phyloP scores from a whole-genome alignment of 1,140 invertebrate species.

The Drosophila leontia region DNA sequence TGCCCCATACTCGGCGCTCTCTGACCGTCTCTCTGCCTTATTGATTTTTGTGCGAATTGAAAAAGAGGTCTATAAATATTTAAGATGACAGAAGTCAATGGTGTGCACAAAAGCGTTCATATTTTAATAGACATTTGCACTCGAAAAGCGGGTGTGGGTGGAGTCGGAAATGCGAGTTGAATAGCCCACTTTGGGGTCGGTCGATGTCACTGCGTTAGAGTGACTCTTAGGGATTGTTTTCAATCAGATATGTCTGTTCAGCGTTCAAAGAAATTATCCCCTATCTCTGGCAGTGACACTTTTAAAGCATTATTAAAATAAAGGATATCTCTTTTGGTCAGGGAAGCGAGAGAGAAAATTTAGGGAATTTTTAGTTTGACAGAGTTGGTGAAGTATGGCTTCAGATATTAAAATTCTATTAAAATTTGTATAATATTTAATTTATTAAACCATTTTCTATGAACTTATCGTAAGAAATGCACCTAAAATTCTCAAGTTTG shows the following conservation, averaged over 20 bases:
- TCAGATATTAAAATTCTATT: neutral
- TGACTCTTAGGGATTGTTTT: slow-evolving; percentile 12
- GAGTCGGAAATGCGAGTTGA: slow-evolving; percentile 11
- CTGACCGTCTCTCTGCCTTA: slow-evolving; percentile 12
- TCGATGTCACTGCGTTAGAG: neutral
- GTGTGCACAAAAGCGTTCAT: slow-evolving; percentile 48
- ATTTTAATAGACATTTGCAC: slow-evolving; percentile 50
- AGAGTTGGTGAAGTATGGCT: neutral
- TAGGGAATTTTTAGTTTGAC: neutral
- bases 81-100: slow-evolving; percentile 61
- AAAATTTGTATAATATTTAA: neutral
- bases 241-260: neutral
- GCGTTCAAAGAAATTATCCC: neutral
- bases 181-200: slow-evolving; percentile 3
- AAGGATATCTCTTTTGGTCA: neutral
- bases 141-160: slow-evolving; percentile 1
- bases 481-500: neutral
- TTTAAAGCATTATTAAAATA: slow-evolving; percentile 5
- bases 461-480: too few relatives aligned
- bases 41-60: slow-evolving; percentile 43
- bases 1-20: neutral
- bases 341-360: neutral
- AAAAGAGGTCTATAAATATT: slow-evolving; percentile 67
- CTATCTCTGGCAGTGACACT: slow-evolving; percentile 3
- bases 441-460: neutral